phyloP scores from a whole-genome alignment of 2,888 invertebrate genomes.

The Morpho helenor region DNA sequence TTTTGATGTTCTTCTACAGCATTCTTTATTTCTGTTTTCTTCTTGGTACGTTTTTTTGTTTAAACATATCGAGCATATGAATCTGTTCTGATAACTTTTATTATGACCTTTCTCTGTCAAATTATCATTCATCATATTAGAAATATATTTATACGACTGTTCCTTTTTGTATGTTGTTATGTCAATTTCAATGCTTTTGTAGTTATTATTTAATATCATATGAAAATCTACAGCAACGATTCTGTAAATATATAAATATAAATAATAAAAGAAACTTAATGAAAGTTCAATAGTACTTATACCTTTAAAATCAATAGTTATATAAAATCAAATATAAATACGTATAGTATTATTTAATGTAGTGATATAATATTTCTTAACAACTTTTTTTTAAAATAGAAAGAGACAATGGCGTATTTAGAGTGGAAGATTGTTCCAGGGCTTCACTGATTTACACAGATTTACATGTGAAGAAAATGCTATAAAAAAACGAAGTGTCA shows the following conservation, averaged over 20 bases:
- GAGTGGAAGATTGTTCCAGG: no score
- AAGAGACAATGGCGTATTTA: no score
- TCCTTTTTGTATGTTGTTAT: constrained; percentile 48
- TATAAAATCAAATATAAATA: no score
- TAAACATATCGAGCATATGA: constrained; percentile 55
- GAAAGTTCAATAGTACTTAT: neutral
- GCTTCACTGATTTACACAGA: no score
- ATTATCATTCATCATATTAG: constrained; percentile 27
- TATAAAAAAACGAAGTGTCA: no score
- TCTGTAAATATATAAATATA: constrained; percentile 8
- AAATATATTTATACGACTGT: constrained; percentile 5
- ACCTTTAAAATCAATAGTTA: neutral
- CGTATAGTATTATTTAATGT: no score
- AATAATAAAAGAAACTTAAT: constrained; percentile 1
- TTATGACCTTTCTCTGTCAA: constrained; percentile 23
- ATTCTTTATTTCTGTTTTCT: constrained; percentile 22
- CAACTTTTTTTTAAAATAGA: no score
- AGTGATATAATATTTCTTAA: no score
- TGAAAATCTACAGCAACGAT: constrained; percentile 3
- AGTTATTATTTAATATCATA: constrained; percentile 47
- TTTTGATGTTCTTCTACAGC: constrained; percentile 32
- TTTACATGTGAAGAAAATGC: no score
- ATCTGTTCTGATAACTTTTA: constrained; percentile 31
- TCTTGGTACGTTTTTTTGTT: constrained; percentile 34
- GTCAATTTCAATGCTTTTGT: constrained; percentile 45